Percentiles rank a stretch among this genome's conserved stretches.
These are phyloP conservation scores for Masnerella sp. DNA, from an alignment of 2,888 invertebrate genomes.

Conservation along the genomic window DNA sequence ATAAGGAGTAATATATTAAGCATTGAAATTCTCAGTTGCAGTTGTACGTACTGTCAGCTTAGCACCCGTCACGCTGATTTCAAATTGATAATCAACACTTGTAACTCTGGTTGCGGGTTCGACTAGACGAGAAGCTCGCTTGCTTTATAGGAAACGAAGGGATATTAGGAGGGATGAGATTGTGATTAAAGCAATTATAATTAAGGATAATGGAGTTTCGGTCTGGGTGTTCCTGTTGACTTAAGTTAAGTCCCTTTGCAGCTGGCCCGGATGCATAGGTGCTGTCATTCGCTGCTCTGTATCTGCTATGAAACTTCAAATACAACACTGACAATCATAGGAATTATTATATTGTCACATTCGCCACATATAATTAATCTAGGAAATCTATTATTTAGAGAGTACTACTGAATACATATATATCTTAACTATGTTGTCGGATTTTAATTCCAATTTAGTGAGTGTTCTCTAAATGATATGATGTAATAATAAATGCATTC, in stretches of 20 bases:
- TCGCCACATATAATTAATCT: conserved; percentile 31
- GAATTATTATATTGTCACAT: conserved; percentile 26
- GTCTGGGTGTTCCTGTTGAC: conserved; percentile 68
- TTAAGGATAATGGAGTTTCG: conserved; percentile 76
- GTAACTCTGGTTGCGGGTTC: conserved; percentile 56
- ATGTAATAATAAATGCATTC: no score
- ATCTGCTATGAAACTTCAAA: conserved; percentile 32
- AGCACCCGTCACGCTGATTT: conserved; percentile 63
- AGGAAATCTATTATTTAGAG: neutral
- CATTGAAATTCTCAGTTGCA: conserved; percentile 41
- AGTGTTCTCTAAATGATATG: no score
- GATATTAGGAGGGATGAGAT: conserved; percentile 66
- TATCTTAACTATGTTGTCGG: no score
- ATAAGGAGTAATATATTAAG: conserved; percentile 38
- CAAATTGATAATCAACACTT: conserved; percentile 69
- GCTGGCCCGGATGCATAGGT: conserved; percentile 65
- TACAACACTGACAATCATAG: conserved; percentile 37
- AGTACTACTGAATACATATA: no score
- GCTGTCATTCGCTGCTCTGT: conserved; percentile 41
- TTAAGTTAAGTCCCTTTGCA: conserved; percentile 64
- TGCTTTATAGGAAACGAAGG: conserved; percentile 57
- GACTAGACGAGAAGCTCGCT: conserved; percentile 46
- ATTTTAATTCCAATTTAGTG: no score
- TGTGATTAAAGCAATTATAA: conserved; percentile 76
- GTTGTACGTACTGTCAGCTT: conserved; percentile 42